These are phyloP conservation scores for Erpobdella octoculata DNA, from an alignment of 2,888 invertebrate species.

Conservation along the genomic window DNA sequence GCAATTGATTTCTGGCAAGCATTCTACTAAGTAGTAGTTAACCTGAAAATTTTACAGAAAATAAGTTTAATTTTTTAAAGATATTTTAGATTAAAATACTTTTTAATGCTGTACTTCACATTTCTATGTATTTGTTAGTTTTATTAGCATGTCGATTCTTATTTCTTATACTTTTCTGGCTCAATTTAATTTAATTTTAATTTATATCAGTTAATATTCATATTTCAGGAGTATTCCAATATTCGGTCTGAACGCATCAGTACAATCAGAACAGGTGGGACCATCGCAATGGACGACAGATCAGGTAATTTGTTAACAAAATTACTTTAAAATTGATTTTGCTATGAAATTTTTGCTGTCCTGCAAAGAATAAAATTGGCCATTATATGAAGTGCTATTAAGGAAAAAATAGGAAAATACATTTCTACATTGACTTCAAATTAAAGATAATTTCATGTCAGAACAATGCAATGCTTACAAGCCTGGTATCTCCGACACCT, in stretches of 20 bases:
- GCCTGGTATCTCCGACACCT: not conserved
- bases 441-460: not conserved
- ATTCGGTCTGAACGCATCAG: slow-evolving; percentile 23
- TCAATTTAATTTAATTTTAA: too few relatives aligned
- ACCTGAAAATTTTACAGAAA: too few relatives aligned
- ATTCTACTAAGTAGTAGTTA: too few relatives aligned
- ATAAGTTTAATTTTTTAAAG: too few relatives aligned
- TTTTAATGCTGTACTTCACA: too few relatives aligned
- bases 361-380: too few relatives aligned
- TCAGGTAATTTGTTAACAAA: not conserved
- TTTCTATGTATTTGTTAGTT: too few relatives aligned
- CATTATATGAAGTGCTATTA: too few relatives aligned
- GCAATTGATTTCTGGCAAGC: too few relatives aligned
- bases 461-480: slow-evolving; percentile 22
- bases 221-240: slow-evolving; percentile 32
- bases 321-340: not conserved
- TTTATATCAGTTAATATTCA: not conserved
- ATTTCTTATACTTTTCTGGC: too few relatives aligned
- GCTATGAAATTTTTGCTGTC: not conserved
- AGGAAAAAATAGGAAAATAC: not conserved
- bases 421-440: not conserved
- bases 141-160: too few relatives aligned
- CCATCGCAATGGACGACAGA: slow-evolving; percentile 25
- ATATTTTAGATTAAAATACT: too few relatives aligned
- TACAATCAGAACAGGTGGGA: slow-evolving; percentile 14